A percentile compares a stretch with the other conserved stretches of the same genome.
Evolutionary conservation across 2,888 invertebrate genomes (phyloP).

Genomic region (Eupithecia subumbrata): DNA sequence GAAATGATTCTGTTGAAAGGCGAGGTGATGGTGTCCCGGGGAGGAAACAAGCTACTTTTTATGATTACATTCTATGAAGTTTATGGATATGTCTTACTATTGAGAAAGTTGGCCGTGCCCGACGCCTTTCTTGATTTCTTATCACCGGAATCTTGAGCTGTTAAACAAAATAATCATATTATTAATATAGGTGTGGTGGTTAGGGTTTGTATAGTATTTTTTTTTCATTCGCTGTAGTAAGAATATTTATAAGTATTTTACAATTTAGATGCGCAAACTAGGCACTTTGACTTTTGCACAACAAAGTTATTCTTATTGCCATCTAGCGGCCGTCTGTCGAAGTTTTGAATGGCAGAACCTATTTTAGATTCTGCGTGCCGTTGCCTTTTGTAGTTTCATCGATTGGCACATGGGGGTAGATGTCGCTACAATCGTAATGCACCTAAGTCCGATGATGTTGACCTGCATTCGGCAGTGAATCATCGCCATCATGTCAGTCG

Average conservation of each 20-base stretch:
- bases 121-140: constrained; percentile 75
- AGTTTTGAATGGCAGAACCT: background rate
- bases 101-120: constrained; percentile 71
- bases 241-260: background rate
- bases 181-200: background rate
- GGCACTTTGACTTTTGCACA: background rate
- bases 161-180: constrained; percentile 22
- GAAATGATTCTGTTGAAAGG: too few species aligned
- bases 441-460: too few species aligned
- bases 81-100: constrained; percentile 64
- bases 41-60: too few species aligned
- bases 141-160: constrained; percentile 74
- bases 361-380: too few species aligned
- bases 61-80: background rate
- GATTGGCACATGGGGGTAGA: too few species aligned
- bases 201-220: background rate
- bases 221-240: background rate
- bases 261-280: background rate
- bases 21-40: too few species aligned
- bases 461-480: too few species aligned
- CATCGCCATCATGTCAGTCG: too few species aligned
- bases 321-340: background rate
- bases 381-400: too few species aligned
- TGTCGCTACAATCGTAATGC: too few species aligned
- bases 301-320: background rate